A percentile compares a stretch with the other conserved stretches of the same genome.
Evolutionary conservation across 92 coral and sea anemone genomes (phyloP).

Genomic region (Heliopora coerulea): DNA sequence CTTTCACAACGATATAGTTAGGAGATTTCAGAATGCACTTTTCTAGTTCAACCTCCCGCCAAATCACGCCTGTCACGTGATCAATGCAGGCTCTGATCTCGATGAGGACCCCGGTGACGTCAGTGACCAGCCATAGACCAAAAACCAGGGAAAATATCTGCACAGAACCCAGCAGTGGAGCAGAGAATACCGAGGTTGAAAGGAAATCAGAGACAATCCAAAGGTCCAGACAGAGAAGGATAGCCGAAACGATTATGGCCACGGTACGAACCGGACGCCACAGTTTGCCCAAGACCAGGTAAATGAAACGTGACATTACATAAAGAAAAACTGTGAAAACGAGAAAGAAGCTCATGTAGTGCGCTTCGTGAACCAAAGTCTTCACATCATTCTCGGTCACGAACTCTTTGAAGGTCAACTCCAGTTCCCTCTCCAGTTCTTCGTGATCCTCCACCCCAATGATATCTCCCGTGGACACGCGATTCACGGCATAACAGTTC

Average conservation of each 20-base stretch:
- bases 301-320: conserved; percentile 17
- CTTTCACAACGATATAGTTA: conserved; percentile 23
- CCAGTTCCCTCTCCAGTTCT: conserved; percentile 35
- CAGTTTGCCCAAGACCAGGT: conserved; percentile 15
- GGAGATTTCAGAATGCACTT: conserved; percentile 37
- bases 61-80: conserved; percentile 48
- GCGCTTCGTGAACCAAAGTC: conserved; percentile 31
- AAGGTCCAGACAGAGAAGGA: conserved; percentile 22
- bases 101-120: conserved; percentile 34
- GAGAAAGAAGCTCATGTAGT: conserved; percentile 27
- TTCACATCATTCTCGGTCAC: conserved; percentile 41
- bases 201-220: conserved; percentile 26
- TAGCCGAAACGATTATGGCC: conserved; percentile 8
- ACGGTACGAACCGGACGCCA: conserved; percentile 43
- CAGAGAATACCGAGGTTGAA: conserved; percentile 8
- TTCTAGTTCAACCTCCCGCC: conserved; percentile 37
- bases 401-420: conserved; percentile 42
- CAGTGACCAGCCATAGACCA: conserved; percentile 37
- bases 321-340: conserved; percentile 24
- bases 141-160: conserved; percentile 27
- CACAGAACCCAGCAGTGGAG: conserved; percentile 20
- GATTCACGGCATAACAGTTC: conserved; percentile 39
- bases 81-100: conserved; percentile 42
- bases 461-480: conserved; percentile 41
- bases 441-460: conserved; percentile 43